Conservation (phyloP, 2,113 vertebrate genomes). For the Bos javanicus region DNA sequence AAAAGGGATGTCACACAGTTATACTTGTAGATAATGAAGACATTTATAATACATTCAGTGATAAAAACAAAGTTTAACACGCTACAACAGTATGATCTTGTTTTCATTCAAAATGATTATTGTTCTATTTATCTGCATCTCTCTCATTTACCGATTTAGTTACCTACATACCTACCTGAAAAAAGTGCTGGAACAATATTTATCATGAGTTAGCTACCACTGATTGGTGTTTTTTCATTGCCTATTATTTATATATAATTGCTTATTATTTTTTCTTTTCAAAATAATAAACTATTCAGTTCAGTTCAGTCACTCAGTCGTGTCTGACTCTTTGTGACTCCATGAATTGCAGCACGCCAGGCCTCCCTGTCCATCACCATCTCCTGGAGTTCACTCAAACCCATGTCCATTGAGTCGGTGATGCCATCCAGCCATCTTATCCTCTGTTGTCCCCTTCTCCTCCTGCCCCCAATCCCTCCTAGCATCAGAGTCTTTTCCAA, state of each 20-base stretch:
- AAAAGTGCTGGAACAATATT: background rate
- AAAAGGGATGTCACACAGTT: background rate
- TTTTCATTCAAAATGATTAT: slow-evolving; percentile 19
- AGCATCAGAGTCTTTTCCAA: too few species aligned
- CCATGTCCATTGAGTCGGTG: too few species aligned
- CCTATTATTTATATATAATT: background rate
- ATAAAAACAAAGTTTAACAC: background rate
- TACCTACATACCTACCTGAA: background rate
- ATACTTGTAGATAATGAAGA: background rate
- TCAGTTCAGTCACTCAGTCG: too few species aligned
- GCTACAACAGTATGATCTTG: background rate
- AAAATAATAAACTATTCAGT: background rate
- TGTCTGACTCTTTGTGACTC: accelerated
- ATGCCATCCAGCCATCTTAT: too few species aligned
- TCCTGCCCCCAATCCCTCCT: too few species aligned
- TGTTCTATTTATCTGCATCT: too few species aligned
- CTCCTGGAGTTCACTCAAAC: too few species aligned
- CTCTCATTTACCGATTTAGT: background rate
- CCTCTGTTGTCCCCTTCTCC: too few species aligned
- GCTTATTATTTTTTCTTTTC: background rate
- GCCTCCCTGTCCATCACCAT: too few species aligned
- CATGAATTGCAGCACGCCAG: too few species aligned
- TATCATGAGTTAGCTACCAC: background rate
- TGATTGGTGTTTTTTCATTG: background rate
- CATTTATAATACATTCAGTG: background rate